Percentiles rank a stretch among this genome's conserved stretches.
Evolutionary conservation across 1,140 invertebrate genomes (phyloP).

Genomic region (Brachionus koreanus): DNA sequence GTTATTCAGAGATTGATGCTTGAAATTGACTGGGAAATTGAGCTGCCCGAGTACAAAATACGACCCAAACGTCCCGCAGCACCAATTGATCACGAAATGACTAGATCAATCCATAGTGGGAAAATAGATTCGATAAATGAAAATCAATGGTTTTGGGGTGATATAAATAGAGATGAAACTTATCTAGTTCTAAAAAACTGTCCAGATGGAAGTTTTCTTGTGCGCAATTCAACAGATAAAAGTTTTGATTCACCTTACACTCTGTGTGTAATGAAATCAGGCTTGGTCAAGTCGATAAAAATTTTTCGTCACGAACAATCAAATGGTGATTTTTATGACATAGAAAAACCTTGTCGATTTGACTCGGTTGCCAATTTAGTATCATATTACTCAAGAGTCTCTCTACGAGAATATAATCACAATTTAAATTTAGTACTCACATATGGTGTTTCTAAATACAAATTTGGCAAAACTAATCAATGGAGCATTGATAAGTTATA

Average conservation of each 20-base stretch:
- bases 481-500: conserved; percentile 32
- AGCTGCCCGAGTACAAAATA: conserved; percentile 11
- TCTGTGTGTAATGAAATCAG: conserved; percentile 20
- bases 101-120: not conserved
- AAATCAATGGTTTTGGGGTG: conserved; percentile 34
- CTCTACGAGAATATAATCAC: conserved; percentile 36
- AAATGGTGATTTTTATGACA: conserved; percentile 6
- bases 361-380: not conserved
- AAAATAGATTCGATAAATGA: not conserved
- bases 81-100: not conserved
- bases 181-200: conserved; percentile 30
- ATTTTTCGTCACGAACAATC: not conserved
- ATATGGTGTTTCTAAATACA: conserved; percentile 25
- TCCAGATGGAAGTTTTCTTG: conserved; percentile 33
- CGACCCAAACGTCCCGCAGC: not conserved
- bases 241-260: conserved; percentile 4
- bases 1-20: conserved; percentile 28
- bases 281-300: conserved; percentile 27
- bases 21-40: conserved; percentile 28
- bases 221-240: conserved; percentile 23
- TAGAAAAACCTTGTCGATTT: conserved; percentile 40
- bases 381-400: conserved; percentile 37
- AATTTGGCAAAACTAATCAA: conserved; percentile 37
- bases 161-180: conserved; percentile 8
- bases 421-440: conserved; percentile 30